phyloP scores from a whole-genome alignment of 2,113 vertebrate species.

The Probosciger aterrimus region DNA sequence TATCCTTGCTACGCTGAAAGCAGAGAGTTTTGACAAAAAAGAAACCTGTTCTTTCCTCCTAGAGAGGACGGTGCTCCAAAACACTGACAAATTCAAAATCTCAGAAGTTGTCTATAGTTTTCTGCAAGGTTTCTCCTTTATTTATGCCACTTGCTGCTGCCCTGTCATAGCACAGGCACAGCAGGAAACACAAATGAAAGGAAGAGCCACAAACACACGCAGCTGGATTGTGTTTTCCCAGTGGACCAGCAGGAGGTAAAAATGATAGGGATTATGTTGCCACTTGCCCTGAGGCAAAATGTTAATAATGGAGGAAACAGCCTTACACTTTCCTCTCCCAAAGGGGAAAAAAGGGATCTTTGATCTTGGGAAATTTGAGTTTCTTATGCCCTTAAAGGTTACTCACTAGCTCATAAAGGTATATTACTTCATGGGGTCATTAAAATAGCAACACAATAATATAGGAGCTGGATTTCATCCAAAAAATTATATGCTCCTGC shows the following conservation, averaged over 20 bases:
- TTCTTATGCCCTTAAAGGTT: slow-evolving; percentile 8
- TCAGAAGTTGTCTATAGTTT: background rate
- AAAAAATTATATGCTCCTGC: background rate
- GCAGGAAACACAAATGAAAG: slow-evolving; percentile 55
- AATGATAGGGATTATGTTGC: slow-evolving; percentile 52
- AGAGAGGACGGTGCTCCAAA: background rate
- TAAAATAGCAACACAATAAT: background rate
- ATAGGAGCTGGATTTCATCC: background rate
- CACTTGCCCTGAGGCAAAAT: slow-evolving; percentile 61
- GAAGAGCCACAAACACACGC: slow-evolving; percentile 51
- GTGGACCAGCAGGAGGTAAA: slow-evolving; percentile 45
- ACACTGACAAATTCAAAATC: background rate
- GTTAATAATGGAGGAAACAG: slow-evolving; percentile 60
- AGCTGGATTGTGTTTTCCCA: slow-evolving; percentile 40
- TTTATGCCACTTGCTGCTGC: slow-evolving; percentile 19
- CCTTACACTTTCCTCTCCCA: slow-evolving; percentile 34
- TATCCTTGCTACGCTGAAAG: background rate
- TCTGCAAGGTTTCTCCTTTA: background rate
- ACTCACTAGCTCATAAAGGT: background rate
- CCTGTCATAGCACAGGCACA: slow-evolving; percentile 49
- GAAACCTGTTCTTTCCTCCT: background rate
- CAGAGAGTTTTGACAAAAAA: background rate
- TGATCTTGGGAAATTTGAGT: slow-evolving; percentile 17
- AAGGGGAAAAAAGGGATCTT: background rate
- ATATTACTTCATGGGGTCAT: background rate